Conservation (phyloP, 2,888 invertebrate species). For the Smittia sp. region DNA sequence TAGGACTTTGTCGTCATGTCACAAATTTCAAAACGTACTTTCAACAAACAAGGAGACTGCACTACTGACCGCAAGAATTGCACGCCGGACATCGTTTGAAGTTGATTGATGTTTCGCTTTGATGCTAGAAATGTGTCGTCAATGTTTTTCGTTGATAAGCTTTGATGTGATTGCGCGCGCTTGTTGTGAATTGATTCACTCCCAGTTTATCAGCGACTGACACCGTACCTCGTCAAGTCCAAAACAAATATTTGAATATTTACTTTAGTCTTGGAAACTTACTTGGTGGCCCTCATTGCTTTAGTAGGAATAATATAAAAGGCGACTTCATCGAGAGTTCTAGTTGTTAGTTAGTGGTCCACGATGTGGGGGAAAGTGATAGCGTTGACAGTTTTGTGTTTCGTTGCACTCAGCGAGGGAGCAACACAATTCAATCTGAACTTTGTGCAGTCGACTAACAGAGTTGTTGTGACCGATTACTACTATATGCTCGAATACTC, state of each 20-base stretch:
- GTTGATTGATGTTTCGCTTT: too few species aligned
- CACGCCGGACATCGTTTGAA: too few species aligned
- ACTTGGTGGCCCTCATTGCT: neutral
- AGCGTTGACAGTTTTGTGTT: neutral
- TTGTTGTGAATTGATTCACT: too few species aligned
- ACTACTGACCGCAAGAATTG: too few species aligned
- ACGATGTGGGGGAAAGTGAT: conserved; percentile 9
- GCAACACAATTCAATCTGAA: conserved; percentile 15
- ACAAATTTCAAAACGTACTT: too few species aligned
- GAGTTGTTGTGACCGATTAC: conserved; percentile 16
- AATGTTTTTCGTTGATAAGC: too few species aligned
- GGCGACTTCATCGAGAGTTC: neutral
- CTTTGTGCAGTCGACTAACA: conserved; percentile 17
- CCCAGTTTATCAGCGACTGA: too few species aligned
- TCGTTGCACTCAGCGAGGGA: neutral
- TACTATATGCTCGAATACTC: conserved; percentile 26
- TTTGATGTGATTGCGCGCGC: too few species aligned
- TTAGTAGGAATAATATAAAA: neutral
- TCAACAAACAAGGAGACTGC: too few species aligned
- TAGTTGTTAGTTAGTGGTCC: neutral
- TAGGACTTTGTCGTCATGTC: too few species aligned
- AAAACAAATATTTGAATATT: conserved; percentile 1
- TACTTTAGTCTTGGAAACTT: neutral
- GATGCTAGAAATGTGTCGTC: too few species aligned
- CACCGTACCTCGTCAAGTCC: neutral